A percentile compares a stretch with the other conserved stretches of the same genome.
These are phyloP conservation scores for Pocillopora meandrina DNA, from an alignment of 92 coral and sea anemone genomes.

Conservation along the genomic window DNA sequence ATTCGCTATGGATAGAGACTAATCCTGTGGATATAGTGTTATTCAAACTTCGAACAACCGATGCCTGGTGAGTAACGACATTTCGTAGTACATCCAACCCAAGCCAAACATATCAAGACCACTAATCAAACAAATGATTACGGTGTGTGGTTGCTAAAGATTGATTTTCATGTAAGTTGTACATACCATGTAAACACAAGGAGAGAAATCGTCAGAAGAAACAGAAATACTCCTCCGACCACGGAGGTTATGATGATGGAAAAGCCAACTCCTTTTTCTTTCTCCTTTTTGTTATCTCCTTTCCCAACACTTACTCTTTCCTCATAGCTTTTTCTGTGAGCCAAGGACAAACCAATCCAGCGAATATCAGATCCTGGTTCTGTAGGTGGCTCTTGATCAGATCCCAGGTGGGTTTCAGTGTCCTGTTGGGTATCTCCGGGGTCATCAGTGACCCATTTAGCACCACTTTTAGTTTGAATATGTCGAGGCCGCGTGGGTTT, in stretches of 20 bases:
- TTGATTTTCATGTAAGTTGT: background rate
- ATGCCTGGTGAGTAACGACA: background rate
- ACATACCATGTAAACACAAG: background rate
- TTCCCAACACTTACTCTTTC: background rate
- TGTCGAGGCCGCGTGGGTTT: no score
- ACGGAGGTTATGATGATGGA: background rate
- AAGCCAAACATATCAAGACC: no score
- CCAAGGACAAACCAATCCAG: constrained; percentile 7
- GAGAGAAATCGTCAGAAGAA: background rate
- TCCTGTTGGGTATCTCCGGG: no score
- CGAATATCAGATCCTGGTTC: background rate
- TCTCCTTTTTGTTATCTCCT: background rate
- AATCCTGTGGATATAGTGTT: no score
- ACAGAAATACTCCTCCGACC: background rate
- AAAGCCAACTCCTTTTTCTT: background rate
- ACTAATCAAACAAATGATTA: no score
- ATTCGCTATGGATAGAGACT: no score
- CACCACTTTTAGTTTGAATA: no score
- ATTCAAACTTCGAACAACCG: no score
- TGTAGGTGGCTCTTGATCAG: background rate
- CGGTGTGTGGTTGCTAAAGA: no score
- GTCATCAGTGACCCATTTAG: no score
- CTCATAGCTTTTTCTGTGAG: background rate
- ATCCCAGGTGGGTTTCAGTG: no score
- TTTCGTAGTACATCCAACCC: background rate